Base-by-base conservation (phyloP, 2,797 vertebrate species). In the Vultur gryphus region DNA sequence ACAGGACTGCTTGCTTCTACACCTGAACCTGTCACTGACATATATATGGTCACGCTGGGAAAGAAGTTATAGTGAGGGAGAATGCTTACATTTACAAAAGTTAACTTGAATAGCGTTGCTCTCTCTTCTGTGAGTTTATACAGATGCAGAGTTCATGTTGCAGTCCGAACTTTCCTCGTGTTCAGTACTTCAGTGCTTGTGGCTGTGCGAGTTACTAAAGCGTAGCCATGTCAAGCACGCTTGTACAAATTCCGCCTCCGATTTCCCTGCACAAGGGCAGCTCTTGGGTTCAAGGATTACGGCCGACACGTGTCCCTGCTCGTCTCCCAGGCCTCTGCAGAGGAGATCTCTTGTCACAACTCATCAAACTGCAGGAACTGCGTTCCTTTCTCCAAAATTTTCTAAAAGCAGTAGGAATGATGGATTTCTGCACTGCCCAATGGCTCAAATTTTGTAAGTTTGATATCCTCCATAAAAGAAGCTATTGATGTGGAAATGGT, bases 21-120 rank as follows among this genome's bases (percentile, higher is more conserved):
- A 88, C 54, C 35, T 75, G 37, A 85, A 46, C 37, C 51, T 54
- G 43, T 33, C 46, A 33, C 37, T 72, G 24, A 58, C 31, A 51
- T 11, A 26, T 0, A 46, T 5, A 12, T 3, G 2, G 28, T 71
- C 0, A 0, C 0, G 0, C 31, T 8, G 8, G 49, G 21, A 88
- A 57, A 75, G 48, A 83, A 64, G 48, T 0, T 2, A 18, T 12
- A 71, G 26, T 7, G 25, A 67, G 46, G 33, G 16, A 84, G 11
- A 59, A 58, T 0, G 1, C 19, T 58, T 43, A 16, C 15, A 20
- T 64, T 83, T 83, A 33, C 24, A 69, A 39, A 87, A 15, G 15
- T 23, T 61, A 41, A 67, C 31, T 44, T 44, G 28, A 61, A 69
- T 8, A 48, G 37, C 6, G 18, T n/a, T 54, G 33, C 41, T 26